Conservation (phyloP, 2,888 invertebrate genomes). For the Xestia rhomboidea region DNA sequence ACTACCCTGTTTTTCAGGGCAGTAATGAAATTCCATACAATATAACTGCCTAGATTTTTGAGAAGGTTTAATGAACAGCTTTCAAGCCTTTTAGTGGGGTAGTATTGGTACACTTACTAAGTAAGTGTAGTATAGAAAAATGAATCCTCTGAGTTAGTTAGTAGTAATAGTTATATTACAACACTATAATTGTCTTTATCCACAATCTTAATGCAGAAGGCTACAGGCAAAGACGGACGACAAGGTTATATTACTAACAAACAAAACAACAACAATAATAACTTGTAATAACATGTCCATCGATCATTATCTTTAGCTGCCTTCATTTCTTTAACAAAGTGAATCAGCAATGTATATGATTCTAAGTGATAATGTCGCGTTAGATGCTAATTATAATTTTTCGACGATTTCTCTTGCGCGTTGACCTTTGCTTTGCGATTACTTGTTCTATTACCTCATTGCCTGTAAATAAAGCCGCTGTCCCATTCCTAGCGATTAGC, state of each 20-base stretch:
- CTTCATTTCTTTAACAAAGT: constrained; percentile 1
- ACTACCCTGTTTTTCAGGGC: too few species aligned
- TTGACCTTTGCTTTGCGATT: constrained; percentile 63
- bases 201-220: constrained; percentile 76
- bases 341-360: constrained; percentile 42
- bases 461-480: constrained; percentile 38
- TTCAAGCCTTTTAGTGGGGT: too few species aligned
- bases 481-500: neutral
- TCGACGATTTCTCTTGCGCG: constrained; percentile 66
- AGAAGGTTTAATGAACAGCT: too few species aligned
- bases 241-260: constrained; percentile 76
- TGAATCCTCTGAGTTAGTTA: constrained; percentile 32
- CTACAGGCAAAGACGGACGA: constrained; percentile 69
- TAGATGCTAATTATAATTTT: constrained; percentile 57
- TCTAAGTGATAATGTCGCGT: constrained; percentile 16
- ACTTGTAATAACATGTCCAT: constrained; percentile 34
- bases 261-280: constrained; percentile 27
- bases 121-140: too few species aligned
- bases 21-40: too few species aligned
- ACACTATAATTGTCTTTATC: constrained; percentile 74
- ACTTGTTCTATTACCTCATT: constrained; percentile 63
- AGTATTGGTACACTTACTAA: too few species aligned
- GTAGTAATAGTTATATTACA: too few species aligned
- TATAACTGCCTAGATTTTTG: too few species aligned
- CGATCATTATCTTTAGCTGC: constrained; percentile 17